Evolutionary conservation across 2,113 vertebrate species (phyloP), one percentile per base, ranked within the genome.

Genomic region (Lepisosteus oculatus): DNA sequence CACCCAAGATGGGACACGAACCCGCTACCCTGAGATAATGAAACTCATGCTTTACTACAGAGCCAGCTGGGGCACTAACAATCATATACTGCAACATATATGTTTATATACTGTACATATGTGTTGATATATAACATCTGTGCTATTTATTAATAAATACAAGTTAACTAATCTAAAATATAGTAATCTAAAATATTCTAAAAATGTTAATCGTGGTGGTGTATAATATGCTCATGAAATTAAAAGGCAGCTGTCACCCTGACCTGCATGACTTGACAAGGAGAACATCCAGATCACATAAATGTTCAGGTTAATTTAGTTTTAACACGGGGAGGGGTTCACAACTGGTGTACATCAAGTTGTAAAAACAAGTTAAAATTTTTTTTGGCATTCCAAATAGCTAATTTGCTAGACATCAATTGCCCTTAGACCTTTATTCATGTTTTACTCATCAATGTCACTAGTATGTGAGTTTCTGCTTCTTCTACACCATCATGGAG

Each of bases 251-350:
- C n/a, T 15, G 41, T 59, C 7, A 4, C 3, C 47, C 14, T 44
- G 29, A 70, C 29, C 12, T 54, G 13, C n/a, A 62, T 45, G 13
- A 17, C 43, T 62, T 11, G 45, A 42, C n/a, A 15, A 12, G 8
- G 64, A 66, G 64, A 44, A 43, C 47, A 29, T 63, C 43, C 57
- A 55, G 57, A 64, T 43, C 43, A 41, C 42, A 17, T n/a, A 68
- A 17, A 29, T 8, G 15, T 17, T 55, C 13, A 3, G 15, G n/a
- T 93, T 70, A 86, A 90, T 92, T 70, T 68, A 2, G 79, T 83
- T 84, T 84, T 56, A 47, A 0, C 0, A 4, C n/a, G 74, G 8
- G 72, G 2, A 14, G 3, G 12, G 15, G 51, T 12, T 12, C 15
- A 6, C 11, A 59, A 59, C 12, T 14, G 12, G 57, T 13, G 4